Base-by-base conservation (phyloP, 64 coral and sea anemone species). In the Montipora foliosa region DNA sequence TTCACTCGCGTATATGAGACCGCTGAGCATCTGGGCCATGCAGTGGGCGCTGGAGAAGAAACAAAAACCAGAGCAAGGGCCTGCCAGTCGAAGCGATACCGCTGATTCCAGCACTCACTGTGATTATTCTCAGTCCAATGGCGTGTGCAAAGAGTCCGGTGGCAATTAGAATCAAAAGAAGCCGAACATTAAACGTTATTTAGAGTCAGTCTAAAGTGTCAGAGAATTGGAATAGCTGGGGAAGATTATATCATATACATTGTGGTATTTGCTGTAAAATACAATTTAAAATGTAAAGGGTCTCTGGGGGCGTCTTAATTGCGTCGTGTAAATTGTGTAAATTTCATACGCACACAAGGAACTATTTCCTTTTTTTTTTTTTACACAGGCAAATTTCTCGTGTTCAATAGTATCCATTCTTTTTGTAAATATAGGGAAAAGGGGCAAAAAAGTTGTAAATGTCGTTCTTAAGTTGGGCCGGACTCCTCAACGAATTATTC, bases 1-100 rank as follows among this genome's bases (percentile, higher is more conserved):
- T 15, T 99, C 98, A 0, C 90, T 99, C n/a, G 98, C 82, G 13
- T 99, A 99, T 37, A 99, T 99, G 98, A 83, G 98, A 60, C 98
- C 98, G 62, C 82, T 99, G 9, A 99, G 98, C 83, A 99, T 99
- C 46, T 99, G 98, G 98, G 92, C 98, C 50, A 99, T 99, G 76
- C 98, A 99, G 75, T 99, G 98, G 98, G 98, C 98, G 60, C 64
- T 96, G 47, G 79, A 95, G 25, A 96, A 92, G n/a, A 94, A 81
- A 20, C 82, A 76, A 10, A 84, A 92, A 14, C 14, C 82, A 47
- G 62, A 37, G 20, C 1, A 12, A 5, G 17, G 1, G 76, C 76
- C 76, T 49, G 76, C 47, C 44, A 19, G 44, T 70, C 62, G 70
- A 21, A 19, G 9, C 5, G 44, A 85, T 71, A 50, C 82, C 64